Conservation (phyloP, 2,888 invertebrate species). For the Eumacrocentrus americanus region DNA sequence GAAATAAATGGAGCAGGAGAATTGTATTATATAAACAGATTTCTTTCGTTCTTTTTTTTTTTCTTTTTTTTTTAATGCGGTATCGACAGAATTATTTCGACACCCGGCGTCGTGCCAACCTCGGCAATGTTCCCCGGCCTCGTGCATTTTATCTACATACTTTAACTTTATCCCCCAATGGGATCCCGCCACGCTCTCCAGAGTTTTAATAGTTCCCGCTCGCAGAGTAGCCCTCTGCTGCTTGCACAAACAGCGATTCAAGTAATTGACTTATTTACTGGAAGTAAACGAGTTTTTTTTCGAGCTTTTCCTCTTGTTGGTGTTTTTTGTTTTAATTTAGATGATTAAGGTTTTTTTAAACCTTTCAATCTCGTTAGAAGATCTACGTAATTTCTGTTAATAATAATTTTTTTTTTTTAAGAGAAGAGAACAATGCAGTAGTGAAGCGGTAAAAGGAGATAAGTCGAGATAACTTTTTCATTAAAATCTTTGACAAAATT, state of each 20-base stretch:
- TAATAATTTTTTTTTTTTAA: not conserved
- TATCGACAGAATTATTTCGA: slow-evolving; percentile 13
- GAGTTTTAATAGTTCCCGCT: slow-evolving; percentile 36
- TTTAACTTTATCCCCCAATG: slow-evolving; percentile 26
- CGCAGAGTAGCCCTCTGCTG: slow-evolving; percentile 18
- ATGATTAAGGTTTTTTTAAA: too few species aligned
- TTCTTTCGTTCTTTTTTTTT: not conserved
- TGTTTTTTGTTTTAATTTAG: slow-evolving; percentile 5
- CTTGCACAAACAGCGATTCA: slow-evolving; percentile 20
- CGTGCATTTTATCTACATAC: slow-evolving; percentile 27
- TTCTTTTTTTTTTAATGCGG: not conserved
- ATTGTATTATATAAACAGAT: too few species aligned
- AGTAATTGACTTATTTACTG: slow-evolving; percentile 27
- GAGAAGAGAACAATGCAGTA: not conserved
- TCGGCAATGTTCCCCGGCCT: slow-evolving; percentile 5
- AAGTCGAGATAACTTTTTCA: too few species aligned
- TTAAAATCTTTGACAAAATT: not conserved
- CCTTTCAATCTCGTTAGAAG: too few species aligned
- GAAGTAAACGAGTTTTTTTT: slow-evolving; percentile 14
- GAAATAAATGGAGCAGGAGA: not conserved
- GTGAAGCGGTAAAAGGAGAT: too few species aligned
- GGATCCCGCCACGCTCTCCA: slow-evolving; percentile 20
- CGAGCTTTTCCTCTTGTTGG: slow-evolving; percentile 1
- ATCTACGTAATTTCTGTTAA: not conserved
- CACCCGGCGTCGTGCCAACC: slow-evolving; percentile 21